phyloP scores from a whole-genome alignment of 2,797 vertebrate genomes.

The Oreochromis mossambicus region DNA sequence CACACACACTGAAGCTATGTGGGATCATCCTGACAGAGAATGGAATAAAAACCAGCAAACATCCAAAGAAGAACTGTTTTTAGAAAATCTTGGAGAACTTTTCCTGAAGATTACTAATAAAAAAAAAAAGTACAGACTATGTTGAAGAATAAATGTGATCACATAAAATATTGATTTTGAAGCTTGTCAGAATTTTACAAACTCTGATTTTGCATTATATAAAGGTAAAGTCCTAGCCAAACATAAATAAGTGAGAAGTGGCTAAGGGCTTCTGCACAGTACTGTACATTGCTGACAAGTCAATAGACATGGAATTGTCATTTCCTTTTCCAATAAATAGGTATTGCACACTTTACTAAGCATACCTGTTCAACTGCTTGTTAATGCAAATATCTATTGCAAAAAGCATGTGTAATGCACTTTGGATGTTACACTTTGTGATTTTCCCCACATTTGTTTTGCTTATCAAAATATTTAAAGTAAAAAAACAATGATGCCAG shows the following conservation, averaged over 20 bases:
- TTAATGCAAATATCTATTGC: not conserved
- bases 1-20: not conserved
- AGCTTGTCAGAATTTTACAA: not conserved
- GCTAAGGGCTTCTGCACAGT: not conserved
- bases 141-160: not conserved
- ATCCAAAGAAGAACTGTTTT: not conserved
- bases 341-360: not conserved
- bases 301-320: not conserved
- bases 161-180: not conserved
- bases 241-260: not conserved
- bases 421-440: not conserved
- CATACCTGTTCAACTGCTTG: not conserved
- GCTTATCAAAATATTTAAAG: not conserved
- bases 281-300: not conserved
- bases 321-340: not conserved
- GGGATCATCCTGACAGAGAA: not conserved
- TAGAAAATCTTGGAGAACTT: not conserved
- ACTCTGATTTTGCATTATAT: not conserved
- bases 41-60: not conserved
- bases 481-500: not conserved
- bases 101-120: not conserved
- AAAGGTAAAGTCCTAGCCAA: fast-evolving
- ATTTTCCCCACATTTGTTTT: not conserved
- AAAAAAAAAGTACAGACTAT: not conserved
- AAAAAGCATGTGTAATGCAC: not conserved